Conservation (phyloP, 2,888 invertebrate genomes). For the Agrilus biguttatus region DNA sequence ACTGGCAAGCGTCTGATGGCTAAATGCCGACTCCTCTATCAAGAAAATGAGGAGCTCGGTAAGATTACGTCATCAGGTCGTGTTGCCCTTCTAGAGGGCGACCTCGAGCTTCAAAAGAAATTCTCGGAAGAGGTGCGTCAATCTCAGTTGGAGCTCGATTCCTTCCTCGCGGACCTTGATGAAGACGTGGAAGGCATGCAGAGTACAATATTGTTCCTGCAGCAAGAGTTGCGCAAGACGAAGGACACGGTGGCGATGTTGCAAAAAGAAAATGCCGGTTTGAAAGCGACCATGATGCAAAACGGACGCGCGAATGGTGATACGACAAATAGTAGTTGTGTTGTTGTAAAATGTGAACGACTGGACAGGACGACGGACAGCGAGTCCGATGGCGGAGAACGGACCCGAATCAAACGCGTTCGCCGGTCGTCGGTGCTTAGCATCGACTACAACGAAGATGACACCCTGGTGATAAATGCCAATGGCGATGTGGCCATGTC, state of each 20-base stretch:
- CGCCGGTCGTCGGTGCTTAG: slow-evolving; percentile 57
- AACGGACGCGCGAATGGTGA: slow-evolving; percentile 19
- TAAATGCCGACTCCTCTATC: slow-evolving; percentile 84
- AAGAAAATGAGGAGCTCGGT: slow-evolving; percentile 95
- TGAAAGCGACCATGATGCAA: slow-evolving; percentile 13
- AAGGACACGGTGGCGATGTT: slow-evolving; percentile 49
- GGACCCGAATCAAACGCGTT: slow-evolving; percentile 48
- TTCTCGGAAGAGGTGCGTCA: slow-evolving; percentile 94
- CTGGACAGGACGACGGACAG: slow-evolving; percentile 30
- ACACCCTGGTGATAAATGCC: slow-evolving; percentile 52
- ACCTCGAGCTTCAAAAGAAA: slow-evolving; percentile 86
- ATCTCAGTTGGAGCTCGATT: slow-evolving; percentile 91
- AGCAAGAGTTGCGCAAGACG: slow-evolving; percentile 80
- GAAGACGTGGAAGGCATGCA: slow-evolving; percentile 99
- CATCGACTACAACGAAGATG: slow-evolving; percentile 61
- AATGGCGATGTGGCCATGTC: slow-evolving; percentile 48
- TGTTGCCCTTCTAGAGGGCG: slow-evolving; percentile 89
- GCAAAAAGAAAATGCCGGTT: slow-evolving; percentile 40
- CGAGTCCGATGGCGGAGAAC: slow-evolving; percentile 29
- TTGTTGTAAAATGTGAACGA: slow-evolving; percentile 28
- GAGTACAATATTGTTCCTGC: slow-evolving; percentile 86
- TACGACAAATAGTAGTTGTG: slow-evolving; percentile 11
- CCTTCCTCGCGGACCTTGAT: slow-evolving; percentile 88
- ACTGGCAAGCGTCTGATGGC: slow-evolving; percentile 97
- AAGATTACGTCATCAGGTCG: slow-evolving; percentile 90